Conservation (phyloP, 2,888 invertebrate genomes). For the Limnephilus marmoratus region DNA sequence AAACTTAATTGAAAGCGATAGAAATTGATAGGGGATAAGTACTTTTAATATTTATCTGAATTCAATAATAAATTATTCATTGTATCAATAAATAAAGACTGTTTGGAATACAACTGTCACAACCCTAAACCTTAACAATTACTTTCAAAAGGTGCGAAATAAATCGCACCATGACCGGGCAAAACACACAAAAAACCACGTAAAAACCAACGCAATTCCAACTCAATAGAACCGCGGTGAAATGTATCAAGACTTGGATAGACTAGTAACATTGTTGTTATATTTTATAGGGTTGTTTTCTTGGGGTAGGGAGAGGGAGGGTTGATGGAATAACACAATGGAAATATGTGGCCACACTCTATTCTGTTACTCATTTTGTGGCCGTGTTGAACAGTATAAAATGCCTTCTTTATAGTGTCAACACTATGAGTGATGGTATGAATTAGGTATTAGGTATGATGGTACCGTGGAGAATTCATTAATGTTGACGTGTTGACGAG, state of each 20-base stretch:
- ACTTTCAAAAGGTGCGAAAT: background rate
- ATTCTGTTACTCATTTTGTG: conserved; percentile 2
- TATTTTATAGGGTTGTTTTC: conserved; percentile 12
- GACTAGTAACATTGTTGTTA: background rate
- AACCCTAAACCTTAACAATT: background rate
- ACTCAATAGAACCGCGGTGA: background rate
- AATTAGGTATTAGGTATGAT: background rate
- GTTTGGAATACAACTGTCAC: background rate
- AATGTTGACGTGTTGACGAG: background rate
- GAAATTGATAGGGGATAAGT: background rate
- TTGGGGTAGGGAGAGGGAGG: background rate
- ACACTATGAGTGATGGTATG: background rate
- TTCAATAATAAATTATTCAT: no score
- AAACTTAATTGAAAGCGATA: background rate
- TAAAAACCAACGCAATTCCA: background rate
- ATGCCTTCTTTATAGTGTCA: conserved; percentile 18
- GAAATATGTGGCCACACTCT: background rate
- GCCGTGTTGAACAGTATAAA: background rate
- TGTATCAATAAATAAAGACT: background rate
- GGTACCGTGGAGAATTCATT: background rate
- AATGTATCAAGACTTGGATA: background rate
- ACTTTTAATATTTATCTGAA: background rate
- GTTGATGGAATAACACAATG: conserved; percentile 13
- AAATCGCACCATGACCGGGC: background rate
- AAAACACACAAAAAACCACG: background rate